Evolutionary conservation across 2,113 vertebrate genomes (phyloP).

Genomic region (Tringa solitaria): DNA sequence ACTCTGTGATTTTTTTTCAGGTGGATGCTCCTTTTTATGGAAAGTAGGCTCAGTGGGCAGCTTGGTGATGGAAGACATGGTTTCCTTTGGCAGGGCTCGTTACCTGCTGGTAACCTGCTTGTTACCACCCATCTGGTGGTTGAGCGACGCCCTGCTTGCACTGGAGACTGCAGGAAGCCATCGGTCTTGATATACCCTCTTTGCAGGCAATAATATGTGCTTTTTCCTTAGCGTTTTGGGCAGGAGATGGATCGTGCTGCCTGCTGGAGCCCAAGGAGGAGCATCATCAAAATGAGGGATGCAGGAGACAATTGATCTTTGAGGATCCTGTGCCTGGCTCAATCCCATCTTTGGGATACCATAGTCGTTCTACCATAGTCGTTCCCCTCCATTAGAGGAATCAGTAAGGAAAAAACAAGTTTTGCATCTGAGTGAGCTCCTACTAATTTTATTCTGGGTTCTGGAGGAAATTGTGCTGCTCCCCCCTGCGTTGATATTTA

Average conservation of each 20-base stretch:
- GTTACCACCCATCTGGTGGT: not conserved
- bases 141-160: not conserved
- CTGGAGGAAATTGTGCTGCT: not conserved
- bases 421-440: not conserved
- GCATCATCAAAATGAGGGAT: not conserved
- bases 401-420: not conserved
- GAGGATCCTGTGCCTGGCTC: not conserved
- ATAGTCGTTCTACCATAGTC: fast-evolving
- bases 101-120: not conserved
- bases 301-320: not conserved
- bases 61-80: not conserved
- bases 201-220: not conserved
- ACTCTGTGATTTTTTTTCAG: not conserved
- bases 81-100: not conserved
- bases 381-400: not conserved
- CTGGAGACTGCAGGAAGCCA: not conserved
- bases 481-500: not conserved
- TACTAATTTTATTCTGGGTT: not conserved
- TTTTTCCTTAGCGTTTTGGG: not conserved
- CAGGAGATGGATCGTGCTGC: not conserved
- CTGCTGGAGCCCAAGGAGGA: not conserved
- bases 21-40: not conserved
- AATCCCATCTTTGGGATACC: not conserved
- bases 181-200: not conserved
- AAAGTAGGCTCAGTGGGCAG: not conserved